Evolutionary conservation across 2,113 vertebrate genomes (phyloP), one percentile per base, ranked within the genome.

Genomic region (Indicator maculatus): DNA sequence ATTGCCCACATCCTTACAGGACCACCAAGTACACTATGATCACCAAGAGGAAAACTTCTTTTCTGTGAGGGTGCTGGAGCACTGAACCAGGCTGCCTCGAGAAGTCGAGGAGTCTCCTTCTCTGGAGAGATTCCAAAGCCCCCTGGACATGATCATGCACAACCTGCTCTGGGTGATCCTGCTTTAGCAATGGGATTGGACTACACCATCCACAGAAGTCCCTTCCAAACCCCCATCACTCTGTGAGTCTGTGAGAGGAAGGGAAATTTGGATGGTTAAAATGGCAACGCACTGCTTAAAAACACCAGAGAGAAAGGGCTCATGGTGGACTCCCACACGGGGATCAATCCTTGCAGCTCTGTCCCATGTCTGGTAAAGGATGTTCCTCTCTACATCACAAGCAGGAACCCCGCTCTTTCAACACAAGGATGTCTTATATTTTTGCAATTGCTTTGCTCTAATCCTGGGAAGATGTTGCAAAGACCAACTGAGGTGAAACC

Each of bases 301-400:
- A 83, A 39, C 8, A n/a, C 28, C 55, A 0, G 2, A 24, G 39
- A 67, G 30, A 47, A 30, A 61, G 45, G 11, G 19, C 61, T 91
- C 0, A 1, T 26, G 45, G 38, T 30, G 45, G 52, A 16, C 16
- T 85, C 28, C 55, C 12, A 2, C 38, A 15, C 0, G 3, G 9
- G 31, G 28, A 24, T 33, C 61, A 67, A 5, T 38, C 55, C 55
- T 30, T 33, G 36, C 45, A 76, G 33, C 53, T 44, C 15, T 15
- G 16, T 11, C 41, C 56, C 44, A 6, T 11, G 12, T 24, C 65
- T 5, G 30, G 47, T 31, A 47, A 26, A 39, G 27, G 73, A 69
- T 11, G 26, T 1, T 56, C 63, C 26, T 31, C 24, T 18, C 31
- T 11, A 3, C 50, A 4, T 1, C 5, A 17, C 45, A 14, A 50